Percentiles rank a stretch among this genome's conserved stretches.
Evolutionary conservation across 2,113 vertebrate species (phyloP).

Genomic region (Clarias gariepinus): DNA sequence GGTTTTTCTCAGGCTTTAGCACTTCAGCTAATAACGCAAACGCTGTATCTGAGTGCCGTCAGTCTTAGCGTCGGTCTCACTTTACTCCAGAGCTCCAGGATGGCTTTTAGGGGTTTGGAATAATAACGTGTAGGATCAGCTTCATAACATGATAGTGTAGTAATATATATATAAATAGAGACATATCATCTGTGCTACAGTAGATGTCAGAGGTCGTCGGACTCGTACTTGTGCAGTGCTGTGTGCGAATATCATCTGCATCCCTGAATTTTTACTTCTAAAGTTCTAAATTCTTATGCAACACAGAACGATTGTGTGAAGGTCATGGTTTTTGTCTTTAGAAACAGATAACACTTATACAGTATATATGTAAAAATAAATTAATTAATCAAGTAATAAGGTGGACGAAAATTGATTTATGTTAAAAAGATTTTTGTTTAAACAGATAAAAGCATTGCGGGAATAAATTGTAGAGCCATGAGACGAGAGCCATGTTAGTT

Average conservation of each 20-base stretch:
- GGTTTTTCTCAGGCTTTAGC: not conserved
- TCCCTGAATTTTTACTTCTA: not conserved
- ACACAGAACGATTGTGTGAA: too few relatives aligned
- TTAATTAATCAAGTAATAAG: too few relatives aligned
- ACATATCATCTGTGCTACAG: not conserved
- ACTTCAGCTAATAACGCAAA: not conserved
- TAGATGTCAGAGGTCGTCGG: not conserved
- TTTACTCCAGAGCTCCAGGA: not conserved
- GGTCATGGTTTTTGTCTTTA: too few relatives aligned
- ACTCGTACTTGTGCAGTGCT: too few relatives aligned
- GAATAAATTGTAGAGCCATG: too few relatives aligned
- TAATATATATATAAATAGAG: not conserved
- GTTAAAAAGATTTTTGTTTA: too few relatives aligned
- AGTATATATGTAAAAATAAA: too few relatives aligned
- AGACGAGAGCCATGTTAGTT: not conserved
- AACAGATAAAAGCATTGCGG: too few relatives aligned
- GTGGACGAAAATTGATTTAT: too few relatives aligned
- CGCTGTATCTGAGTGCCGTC: not conserved
- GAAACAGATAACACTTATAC: too few relatives aligned
- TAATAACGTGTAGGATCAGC: not conserved
- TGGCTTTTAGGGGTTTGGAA: not conserved
- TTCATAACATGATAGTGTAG: not conserved
- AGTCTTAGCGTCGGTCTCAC: not conserved
- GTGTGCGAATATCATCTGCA: not conserved
- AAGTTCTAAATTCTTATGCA: too few relatives aligned